Percentiles rank a stretch among this genome's conserved stretches.
phyloP scores from a whole-genome alignment of 2,113 vertebrate species.

The Beaufortia kweichowensis region DNA sequence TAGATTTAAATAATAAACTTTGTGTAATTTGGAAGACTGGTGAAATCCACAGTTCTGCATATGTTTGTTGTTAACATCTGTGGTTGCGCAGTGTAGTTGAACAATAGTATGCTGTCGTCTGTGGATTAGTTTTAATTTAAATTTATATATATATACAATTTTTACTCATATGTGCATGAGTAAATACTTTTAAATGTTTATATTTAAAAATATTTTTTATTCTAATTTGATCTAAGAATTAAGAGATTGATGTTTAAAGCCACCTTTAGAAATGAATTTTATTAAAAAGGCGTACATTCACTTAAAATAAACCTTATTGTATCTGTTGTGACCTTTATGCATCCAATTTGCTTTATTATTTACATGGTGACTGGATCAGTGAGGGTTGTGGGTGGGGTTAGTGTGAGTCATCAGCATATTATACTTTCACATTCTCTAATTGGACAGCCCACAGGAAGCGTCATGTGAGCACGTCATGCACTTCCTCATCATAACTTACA shows the following conservation, averaged over 20 bases:
- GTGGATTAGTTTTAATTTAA: background rate
- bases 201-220: too few relatives aligned
- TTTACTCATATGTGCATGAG: too few relatives aligned
- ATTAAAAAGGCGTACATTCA: too few relatives aligned
- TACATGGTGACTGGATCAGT: background rate
- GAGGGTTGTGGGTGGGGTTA: constrained; percentile 31
- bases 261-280: too few relatives aligned
- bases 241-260: too few relatives aligned
- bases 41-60: background rate
- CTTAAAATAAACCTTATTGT: background rate
- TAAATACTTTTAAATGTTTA: too few relatives aligned
- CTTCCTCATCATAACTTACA: background rate
- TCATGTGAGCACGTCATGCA: background rate
- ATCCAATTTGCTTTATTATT: background rate
- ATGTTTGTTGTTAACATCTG: background rate
- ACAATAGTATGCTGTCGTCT: background rate
- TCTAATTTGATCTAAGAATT: too few relatives aligned
- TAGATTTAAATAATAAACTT: background rate
- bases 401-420: constrained; percentile 25
- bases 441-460: background rate
- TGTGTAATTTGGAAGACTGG: background rate
- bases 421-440: background rate
- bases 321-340: background rate
- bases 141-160: too few relatives aligned
- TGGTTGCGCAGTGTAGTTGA: background rate